phyloP scores from a whole-genome alignment of 2,888 invertebrate genomes.

The Lasioglossum lativentre region DNA sequence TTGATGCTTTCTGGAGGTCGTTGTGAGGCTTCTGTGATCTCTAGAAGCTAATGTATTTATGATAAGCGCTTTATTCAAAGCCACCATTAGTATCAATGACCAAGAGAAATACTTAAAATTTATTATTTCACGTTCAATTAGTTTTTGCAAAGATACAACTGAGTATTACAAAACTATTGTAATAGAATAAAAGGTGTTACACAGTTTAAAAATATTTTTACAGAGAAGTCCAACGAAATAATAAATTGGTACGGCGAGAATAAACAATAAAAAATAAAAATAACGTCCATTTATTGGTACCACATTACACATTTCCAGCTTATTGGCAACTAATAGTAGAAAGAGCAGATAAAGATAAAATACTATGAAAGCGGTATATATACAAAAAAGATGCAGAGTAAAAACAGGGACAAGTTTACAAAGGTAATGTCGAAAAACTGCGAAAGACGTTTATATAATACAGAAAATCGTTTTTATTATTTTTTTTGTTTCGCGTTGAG shows the following conservation, averaged over 20 bases:
- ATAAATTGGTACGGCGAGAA: background rate
- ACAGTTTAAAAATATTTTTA: background rate
- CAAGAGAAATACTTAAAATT: background rate
- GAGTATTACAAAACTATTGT: background rate
- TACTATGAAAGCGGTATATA: background rate
- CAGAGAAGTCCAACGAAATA: background rate
- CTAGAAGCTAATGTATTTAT: conserved; percentile 3
- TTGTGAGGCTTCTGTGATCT: conserved; percentile 4
- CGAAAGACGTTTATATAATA: conserved; percentile 21
- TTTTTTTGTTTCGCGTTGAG: conserved; percentile 36
- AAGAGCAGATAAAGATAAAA: background rate
- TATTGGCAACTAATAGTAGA: conserved; percentile 2
- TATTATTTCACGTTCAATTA: background rate
- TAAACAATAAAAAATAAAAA: conserved; percentile 16
- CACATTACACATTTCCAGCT: conserved; percentile 15
- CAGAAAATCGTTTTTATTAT: conserved; percentile 45
- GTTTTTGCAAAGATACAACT: background rate
- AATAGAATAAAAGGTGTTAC: background rate
- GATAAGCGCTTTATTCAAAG: conserved; percentile 3
- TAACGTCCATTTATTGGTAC: conserved; percentile 10
- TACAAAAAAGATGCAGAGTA: background rate
- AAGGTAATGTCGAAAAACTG: conserved; percentile 8
- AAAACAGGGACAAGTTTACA: background rate
- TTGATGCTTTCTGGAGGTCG: background rate
- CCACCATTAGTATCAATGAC: background rate